Base-by-base conservation (phyloP, 1,140 invertebrate genomes). In the Hermatobates lingyangjiaoensis region DNA sequence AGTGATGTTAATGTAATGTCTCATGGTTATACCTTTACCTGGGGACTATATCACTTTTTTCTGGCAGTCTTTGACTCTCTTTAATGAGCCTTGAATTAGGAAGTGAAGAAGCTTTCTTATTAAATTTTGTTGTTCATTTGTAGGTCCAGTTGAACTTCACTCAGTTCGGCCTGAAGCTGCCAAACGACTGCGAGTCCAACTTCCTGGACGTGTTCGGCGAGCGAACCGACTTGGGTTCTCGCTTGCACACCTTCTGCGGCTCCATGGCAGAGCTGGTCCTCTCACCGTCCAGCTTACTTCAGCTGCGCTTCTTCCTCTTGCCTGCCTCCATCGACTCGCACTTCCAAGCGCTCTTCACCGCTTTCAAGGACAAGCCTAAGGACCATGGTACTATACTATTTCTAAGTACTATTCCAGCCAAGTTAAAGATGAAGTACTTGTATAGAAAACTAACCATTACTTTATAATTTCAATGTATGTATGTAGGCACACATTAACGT, bases 111-210 rank as follows among this genome's bases (percentile, higher is more conserved):
- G n/a, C n/a, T n/a, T n/a, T n/a, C n/a, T n/a, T n/a, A n/a, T n/a
- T n/a, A n/a, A n/a, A n/a, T n/a, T n/a, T 34, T 34, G n/a, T 34
- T 7, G 7, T 34, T 34, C n/a, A 34, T 34, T 60, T 68, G 64
- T 71, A 83, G 81, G 83, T 88, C 56, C 79, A 79, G 59, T 63
- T 87, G 45, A 71, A 73, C 44, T 87, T 87, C 62, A 64, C 73
- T 25, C 59, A 65, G 27, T 87, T 87, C 61, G 66, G 70, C 28
- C 66, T 88, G 55, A 71, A 72, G 34, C 76, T 75, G 58, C 83
- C 84, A 1, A 88, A 89, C 62, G 81, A 87, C 58, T 89, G 85
- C 58, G 77, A 83, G n/a, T 72, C 70, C 15, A 88, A 88, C 65
- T 87, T 81, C 61, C 69, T 88, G 34, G 80, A 87, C 62, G 71